Evolutionary conservation across 2,113 vertebrate genomes (phyloP).

Genomic region (Limnothrissa miodon): DNA sequence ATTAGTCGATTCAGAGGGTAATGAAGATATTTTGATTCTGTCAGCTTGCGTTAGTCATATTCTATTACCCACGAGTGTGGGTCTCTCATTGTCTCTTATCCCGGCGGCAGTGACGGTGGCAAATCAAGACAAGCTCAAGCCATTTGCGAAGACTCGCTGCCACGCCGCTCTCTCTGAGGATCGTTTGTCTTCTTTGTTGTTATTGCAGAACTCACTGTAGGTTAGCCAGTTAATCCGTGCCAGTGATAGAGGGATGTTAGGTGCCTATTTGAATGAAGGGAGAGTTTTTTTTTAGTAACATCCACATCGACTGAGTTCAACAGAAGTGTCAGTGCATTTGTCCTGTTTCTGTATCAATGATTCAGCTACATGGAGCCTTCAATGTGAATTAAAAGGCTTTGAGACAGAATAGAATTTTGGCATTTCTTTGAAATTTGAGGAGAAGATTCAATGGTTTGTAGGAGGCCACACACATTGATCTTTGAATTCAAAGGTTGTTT

Average conservation of each 20-base stretch:
- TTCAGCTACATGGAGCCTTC: slow-evolving; percentile 24
- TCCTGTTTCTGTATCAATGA: slow-evolving; percentile 28
- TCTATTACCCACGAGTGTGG: slow-evolving; percentile 59
- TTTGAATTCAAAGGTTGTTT: slow-evolving; percentile 49
- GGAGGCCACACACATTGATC: slow-evolving; percentile 30
- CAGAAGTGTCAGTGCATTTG: slow-evolving; percentile 19
- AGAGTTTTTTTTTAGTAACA: neutral
- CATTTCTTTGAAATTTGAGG: slow-evolving; percentile 44
- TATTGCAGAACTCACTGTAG: slow-evolving; percentile 21
- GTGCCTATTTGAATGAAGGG: slow-evolving; percentile 8
- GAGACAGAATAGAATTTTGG: slow-evolving; percentile 54
- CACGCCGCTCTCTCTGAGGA: neutral
- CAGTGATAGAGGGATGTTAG: neutral
- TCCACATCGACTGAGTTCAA: neutral
- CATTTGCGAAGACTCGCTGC: slow-evolving; percentile 24
- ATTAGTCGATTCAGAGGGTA: slow-evolving; percentile 44
- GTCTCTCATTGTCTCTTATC: neutral
- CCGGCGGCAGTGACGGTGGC: slow-evolving; percentile 23
- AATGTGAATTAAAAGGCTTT: slow-evolving; percentile 33
- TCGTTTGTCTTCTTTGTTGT: slow-evolving; percentile 28
- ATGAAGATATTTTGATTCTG: slow-evolving; percentile 64
- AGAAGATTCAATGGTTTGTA: slow-evolving; percentile 32
- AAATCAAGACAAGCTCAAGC: slow-evolving; percentile 35
- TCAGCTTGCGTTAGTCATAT: slow-evolving; percentile 71
- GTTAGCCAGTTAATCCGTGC: slow-evolving; percentile 40